phyloP scores from a whole-genome alignment of 2,888 invertebrate species.

The Sminthurides aquaticus region DNA sequence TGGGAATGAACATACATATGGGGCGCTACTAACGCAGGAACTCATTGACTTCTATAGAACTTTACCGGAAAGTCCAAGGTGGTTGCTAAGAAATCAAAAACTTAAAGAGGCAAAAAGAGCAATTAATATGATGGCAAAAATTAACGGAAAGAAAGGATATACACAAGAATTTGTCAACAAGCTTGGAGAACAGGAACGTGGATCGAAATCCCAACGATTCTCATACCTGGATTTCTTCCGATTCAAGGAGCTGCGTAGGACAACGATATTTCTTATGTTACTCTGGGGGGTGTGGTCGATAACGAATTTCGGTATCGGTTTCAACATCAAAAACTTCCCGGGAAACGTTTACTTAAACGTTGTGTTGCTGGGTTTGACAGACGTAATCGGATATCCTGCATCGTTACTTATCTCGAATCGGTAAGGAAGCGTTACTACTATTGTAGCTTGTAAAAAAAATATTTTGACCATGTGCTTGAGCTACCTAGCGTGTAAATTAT shows the following conservation, averaged over 20 bases:
- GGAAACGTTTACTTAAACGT: conserved; percentile 30
- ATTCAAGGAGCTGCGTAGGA: conserved; percentile 23
- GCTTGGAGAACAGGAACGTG: conserved; percentile 29
- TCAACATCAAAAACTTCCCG: conserved; percentile 31
- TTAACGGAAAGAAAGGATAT: conserved; percentile 27
- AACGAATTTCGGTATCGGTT: conserved; percentile 35
- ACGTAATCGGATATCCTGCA: conserved; percentile 31
- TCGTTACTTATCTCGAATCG: conserved; percentile 27
- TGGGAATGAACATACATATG: too few relatives aligned
- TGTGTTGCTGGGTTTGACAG: conserved; percentile 26
- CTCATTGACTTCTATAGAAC: conserved; percentile 25
- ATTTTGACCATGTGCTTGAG: too few relatives aligned
- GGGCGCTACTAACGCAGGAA: too few relatives aligned
- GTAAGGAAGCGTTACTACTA: conserved; percentile 11
- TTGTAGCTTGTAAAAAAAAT: neutral
- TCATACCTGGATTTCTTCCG: conserved; percentile 37
- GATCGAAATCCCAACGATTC: conserved; percentile 14
- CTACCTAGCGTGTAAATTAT: too few relatives aligned
- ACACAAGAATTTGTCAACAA: conserved; percentile 19
- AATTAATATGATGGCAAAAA: conserved; percentile 34
- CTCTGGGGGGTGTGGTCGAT: conserved; percentile 40
- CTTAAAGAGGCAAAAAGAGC: conserved; percentile 33
- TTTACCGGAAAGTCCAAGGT: conserved; percentile 39
- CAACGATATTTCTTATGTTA: conserved; percentile 32
- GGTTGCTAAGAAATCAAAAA: conserved; percentile 32